Evolutionary conservation across 1,140 invertebrate species (phyloP).

Genomic region (Steinernema feltiae): DNA sequence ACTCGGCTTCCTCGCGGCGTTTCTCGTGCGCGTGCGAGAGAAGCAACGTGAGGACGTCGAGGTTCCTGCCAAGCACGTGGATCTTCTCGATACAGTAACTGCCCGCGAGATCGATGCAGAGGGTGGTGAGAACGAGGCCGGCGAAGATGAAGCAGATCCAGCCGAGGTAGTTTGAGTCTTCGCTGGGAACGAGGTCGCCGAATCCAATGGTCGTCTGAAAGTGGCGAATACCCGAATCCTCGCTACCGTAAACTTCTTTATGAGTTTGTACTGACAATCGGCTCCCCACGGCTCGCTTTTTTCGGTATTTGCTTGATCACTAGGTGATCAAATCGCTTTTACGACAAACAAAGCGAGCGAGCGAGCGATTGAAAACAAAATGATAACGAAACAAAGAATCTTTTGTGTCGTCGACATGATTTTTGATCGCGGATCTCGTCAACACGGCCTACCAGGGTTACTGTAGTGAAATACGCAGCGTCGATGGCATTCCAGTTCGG

Average conservation of each 20-base stretch:
- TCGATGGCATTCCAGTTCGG: constrained; percentile 4
- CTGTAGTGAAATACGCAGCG: background rate
- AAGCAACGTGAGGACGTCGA: constrained; percentile 6
- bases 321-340: no score
- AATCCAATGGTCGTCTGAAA: constrained; percentile 5
- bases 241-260: background rate
- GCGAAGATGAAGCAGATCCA: background rate
- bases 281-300: no score
- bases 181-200: background rate
- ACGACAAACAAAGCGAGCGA: no score
- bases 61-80: constrained; percentile 8
- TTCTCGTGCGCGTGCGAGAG: background rate
- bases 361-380: background rate
- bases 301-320: no score
- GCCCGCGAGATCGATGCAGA: constrained; percentile 15
- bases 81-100: constrained; percentile 18
- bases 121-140: constrained; percentile 4
- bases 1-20: background rate
- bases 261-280: no score
- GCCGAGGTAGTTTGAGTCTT: constrained; percentile 9
- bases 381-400: background rate
- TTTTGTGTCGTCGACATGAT: background rate
- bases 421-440: background rate
- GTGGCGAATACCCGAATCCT: background rate
- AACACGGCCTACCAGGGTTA: background rate